phyloP scores from a whole-genome alignment of 2,888 invertebrate species.

The Cheilosia variabilis region DNA sequence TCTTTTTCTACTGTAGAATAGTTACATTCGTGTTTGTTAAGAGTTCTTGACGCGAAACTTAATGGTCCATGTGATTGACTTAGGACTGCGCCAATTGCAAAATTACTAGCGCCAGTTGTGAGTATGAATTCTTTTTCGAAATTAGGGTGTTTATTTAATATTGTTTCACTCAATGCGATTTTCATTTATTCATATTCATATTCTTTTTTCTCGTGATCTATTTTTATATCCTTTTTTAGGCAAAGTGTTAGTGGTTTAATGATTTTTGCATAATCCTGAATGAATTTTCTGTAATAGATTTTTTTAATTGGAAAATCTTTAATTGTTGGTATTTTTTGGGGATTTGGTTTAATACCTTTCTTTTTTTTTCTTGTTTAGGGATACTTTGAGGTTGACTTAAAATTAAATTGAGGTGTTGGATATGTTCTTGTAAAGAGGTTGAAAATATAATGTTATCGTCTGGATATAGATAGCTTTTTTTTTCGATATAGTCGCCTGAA shows the following conservation, averaged over 20 bases:
- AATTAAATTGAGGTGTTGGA: not conserved
- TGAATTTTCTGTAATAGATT: slow-evolving; percentile 62
- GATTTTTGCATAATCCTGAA: slow-evolving; percentile 28
- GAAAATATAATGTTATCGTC: slow-evolving; percentile 11
- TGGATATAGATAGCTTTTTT: slow-evolving; percentile 28
- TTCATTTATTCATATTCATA: not conserved
- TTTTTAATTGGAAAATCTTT: slow-evolving; percentile 64
- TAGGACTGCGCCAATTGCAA: slow-evolving; percentile 62
- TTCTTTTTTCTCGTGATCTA: not conserved
- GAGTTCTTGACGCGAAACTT: not conserved
- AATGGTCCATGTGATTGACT: slow-evolving; percentile 29
- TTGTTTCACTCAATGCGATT: not conserved
- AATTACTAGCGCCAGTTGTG: slow-evolving; percentile 65
- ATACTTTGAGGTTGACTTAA: too few relatives aligned
- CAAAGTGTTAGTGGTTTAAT: slow-evolving; percentile 48
- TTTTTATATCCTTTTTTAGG: not conserved
- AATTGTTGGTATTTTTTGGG: slow-evolving; percentile 60
- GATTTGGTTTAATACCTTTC: slow-evolving; percentile 54
- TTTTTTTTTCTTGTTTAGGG: too few relatives aligned
- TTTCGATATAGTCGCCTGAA: slow-evolving; percentile 33
- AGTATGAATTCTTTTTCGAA: slow-evolving; percentile 67
- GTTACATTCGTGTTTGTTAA: slow-evolving; percentile 26
- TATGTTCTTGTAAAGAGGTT: not conserved
- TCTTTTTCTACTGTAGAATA: slow-evolving; percentile 20
- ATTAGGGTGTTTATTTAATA: slow-evolving; percentile 58